phyloP scores from a whole-genome alignment of 30 jellyfish, hydroid and myxozoan genomes.

The Sanderia malayensis region DNA sequence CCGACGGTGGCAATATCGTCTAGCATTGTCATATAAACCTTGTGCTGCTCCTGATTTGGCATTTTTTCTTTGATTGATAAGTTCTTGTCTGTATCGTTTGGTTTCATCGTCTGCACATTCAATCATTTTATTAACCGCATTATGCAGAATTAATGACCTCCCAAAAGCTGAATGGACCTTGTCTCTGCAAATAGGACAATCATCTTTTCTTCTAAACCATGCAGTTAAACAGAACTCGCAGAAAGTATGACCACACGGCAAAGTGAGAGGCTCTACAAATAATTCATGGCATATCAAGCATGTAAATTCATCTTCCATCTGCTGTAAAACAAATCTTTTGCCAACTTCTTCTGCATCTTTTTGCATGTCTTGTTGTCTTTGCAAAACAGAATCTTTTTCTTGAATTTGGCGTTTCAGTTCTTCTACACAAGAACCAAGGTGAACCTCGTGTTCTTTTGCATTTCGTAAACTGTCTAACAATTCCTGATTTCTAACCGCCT shows the following conservation, averaged over 20 bases:
- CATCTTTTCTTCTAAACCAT: slow-evolving; percentile 81
- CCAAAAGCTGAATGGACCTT: slow-evolving; percentile 73
- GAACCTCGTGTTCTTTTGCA: slow-evolving; percentile 85
- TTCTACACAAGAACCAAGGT: slow-evolving; percentile 68
- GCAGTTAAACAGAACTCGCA: slow-evolving; percentile 78
- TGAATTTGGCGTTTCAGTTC: slow-evolving; percentile 75
- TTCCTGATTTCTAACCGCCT: slow-evolving; percentile 61
- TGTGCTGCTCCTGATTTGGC: slow-evolving; percentile 57
- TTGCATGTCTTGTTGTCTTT: slow-evolving; percentile 67
- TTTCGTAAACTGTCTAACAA: slow-evolving; percentile 61
- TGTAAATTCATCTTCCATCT: slow-evolving; percentile 96
- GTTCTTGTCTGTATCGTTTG: slow-evolving; percentile 47
- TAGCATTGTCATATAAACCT: no score
- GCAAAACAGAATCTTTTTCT: slow-evolving; percentile 65
- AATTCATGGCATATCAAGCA: slow-evolving; percentile 93
- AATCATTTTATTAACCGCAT: slow-evolving; percentile 81
- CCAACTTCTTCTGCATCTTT: slow-evolving; percentile 80
- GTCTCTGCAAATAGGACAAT: slow-evolving; percentile 93
- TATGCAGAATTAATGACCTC: slow-evolving; percentile 84
- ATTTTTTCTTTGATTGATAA: slow-evolving; percentile 51
- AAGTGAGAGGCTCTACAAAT: slow-evolving; percentile 81
- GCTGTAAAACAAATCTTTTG: slow-evolving; percentile 67
- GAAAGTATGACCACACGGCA: slow-evolving; percentile 96
- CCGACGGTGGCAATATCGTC: no score
- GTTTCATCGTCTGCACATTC: slow-evolving; percentile 75